A percentile compares a stretch with the other conserved stretches of the same genome.
Conservation (phyloP, 2,888 invertebrate genomes). For the Metellina segmentata region DNA sequence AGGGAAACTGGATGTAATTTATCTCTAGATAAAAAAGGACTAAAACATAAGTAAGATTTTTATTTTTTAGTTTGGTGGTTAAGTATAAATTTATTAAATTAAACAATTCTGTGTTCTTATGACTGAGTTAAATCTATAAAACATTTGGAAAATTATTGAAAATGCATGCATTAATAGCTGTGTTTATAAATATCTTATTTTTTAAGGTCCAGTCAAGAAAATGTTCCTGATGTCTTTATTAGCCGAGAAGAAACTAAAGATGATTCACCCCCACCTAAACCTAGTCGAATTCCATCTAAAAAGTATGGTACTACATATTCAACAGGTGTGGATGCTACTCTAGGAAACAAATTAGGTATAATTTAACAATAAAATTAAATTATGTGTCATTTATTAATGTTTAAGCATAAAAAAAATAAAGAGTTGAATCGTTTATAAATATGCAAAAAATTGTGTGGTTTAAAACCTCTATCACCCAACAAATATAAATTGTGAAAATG, state of each 20-base stretch:
- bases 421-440: neutral
- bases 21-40: constrained; percentile 54
- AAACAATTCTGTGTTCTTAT: no score
- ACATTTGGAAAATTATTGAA: no score
- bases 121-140: no score
- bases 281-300: constrained; percentile 82
- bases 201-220: constrained; percentile 70
- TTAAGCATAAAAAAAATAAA: constrained; percentile 16
- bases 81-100: no score
- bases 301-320: constrained; percentile 79
- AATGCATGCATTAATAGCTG: neutral
- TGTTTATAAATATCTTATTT: neutral
- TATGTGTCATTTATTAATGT: no score
- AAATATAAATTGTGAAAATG: neutral
- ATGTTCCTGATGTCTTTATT: constrained; percentile 65
- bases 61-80: neutral
- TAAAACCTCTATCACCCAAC: no score
- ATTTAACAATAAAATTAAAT: no score
- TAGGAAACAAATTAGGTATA: constrained; percentile 55
- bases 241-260: constrained; percentile 74
- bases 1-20: neutral
- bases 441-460: no score
- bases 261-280: constrained; percentile 81
- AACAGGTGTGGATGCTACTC: constrained; percentile 32
- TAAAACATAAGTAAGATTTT: constrained; percentile 47